phyloP scores from a whole-genome alignment of 2,113 vertebrate species.

The Phyllopteryx taeniolatus region DNA sequence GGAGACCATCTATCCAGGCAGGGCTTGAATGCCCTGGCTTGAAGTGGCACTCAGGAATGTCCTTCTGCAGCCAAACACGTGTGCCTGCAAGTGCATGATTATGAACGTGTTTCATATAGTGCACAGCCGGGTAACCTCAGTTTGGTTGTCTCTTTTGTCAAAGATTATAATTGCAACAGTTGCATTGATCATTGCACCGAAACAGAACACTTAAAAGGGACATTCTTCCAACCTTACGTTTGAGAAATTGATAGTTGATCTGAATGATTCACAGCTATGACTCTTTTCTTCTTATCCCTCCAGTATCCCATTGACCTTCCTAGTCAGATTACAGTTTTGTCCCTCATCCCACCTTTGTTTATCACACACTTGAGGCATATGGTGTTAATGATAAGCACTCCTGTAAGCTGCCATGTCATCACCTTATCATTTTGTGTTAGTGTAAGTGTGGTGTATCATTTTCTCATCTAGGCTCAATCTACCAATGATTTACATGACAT shows the following conservation, averaged over 20 bases:
- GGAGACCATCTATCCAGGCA: slow-evolving; percentile 48
- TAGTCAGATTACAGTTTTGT: neutral
- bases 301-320: neutral
- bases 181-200: neutral
- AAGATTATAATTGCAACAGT: neutral
- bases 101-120: neutral
- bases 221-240: neutral
- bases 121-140: neutral
- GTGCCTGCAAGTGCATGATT: neutral
- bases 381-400: neutral
- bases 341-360: neutral
- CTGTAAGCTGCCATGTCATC: neutral
- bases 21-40: slow-evolving; percentile 38
- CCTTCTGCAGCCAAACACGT: slow-evolving; percentile 23
- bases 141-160: neutral
- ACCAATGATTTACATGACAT: neutral
- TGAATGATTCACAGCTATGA: neutral
- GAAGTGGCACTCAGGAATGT: slow-evolving; percentile 46
- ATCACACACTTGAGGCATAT: neutral
- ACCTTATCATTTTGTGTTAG: neutral
- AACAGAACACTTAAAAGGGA: neutral
- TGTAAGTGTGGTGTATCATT: neutral
- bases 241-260: neutral
- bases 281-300: neutral
- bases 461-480: neutral